These are phyloP conservation scores for Premnoplex brunnescens DNA, from an alignment of 2,797 vertebrate genomes.

Conservation along the genomic window DNA sequence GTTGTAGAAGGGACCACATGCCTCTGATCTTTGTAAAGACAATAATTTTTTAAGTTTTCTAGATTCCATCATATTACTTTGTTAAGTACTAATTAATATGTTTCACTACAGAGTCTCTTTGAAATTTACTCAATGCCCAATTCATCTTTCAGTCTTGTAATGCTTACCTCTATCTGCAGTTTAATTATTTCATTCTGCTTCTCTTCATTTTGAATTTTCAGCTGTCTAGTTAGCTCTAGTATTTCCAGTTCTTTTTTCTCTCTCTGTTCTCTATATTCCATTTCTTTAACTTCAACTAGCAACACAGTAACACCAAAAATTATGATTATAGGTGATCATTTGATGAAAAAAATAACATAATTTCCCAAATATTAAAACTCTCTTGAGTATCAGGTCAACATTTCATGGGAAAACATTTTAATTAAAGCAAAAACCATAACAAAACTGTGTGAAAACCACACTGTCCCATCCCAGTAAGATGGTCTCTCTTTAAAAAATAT, in stretches of 20 bases:
- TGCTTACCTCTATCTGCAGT: slow-evolving; percentile 89
- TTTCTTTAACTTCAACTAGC: slow-evolving; percentile 75
- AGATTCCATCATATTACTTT: not conserved
- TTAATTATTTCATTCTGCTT: slow-evolving; percentile 89
- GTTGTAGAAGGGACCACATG: not conserved
- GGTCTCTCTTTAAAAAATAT: not conserved
- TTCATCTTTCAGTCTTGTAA: not conserved
- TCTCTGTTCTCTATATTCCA: slow-evolving; percentile 71
- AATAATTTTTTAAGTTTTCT: not conserved
- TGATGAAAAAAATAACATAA: not conserved
- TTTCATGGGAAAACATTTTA: not conserved
- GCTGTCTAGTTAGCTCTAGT: slow-evolving; percentile 81
- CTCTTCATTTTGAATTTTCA: slow-evolving; percentile 86
- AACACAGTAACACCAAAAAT: slow-evolving; percentile 6
- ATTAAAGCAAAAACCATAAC: not conserved
- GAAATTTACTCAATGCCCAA: not conserved
- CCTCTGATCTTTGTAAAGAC: not conserved
- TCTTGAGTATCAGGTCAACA: not conserved
- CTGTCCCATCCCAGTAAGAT: not conserved
- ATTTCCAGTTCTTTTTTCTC: slow-evolving; percentile 81
- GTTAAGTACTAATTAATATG: not conserved
- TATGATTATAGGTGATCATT: not conserved
- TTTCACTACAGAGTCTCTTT: not conserved
- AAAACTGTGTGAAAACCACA: not conserved
- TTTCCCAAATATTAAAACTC: not conserved